Base-by-base conservation (phyloP, 2,113 vertebrate species). In the Antennarius striatus region DNA sequence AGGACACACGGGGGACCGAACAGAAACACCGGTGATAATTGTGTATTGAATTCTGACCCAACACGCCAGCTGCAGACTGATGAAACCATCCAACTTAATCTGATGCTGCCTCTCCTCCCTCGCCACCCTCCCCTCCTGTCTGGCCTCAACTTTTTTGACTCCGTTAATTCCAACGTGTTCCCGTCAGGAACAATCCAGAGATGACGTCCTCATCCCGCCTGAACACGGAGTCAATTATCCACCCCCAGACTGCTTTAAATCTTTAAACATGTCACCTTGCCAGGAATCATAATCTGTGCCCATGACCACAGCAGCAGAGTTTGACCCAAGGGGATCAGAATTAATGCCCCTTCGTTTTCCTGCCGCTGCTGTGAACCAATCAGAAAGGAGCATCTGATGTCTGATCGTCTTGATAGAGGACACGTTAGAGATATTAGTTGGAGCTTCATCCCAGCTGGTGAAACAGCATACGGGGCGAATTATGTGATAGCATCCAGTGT, bases 201-300 rank as follows among this genome's bases (percentile, higher is more conserved):
- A 72, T 65, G 14, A 83, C 81, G 76, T 68, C 56, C 39, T 83
- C 65, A 76, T 74, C 68, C 48, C 48, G 30, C 52, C 22, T 56
- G 29, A 74, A 80, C 66, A 72, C 28, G 50, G 55, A 78, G 63
- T 80, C 71, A 84, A 90, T 85, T 79, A 81, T 84, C 79, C 52
- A 3, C 67, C 71, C 22, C 0, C 6, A 16, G 9, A 63, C 58
- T 56, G 69, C 45, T 71, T 59, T 75, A 75, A 67, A 54, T 76
- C 82, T 75, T 75, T 45, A 60, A 69, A 68, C 63, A 55, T 42
- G 47, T 43, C 70, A 70, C 78, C 63, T 79, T 68, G 63, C 58
- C 55, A n/a, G 52, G 40, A 39, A 15, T 49, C 28, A 3, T 63
- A 75, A 71, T 78, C 77, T 56, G 32, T 16, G 54, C 13, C 10